These are phyloP conservation scores for Indri indri DNA, from an alignment of 2,113 vertebrate genomes.

Conservation along the genomic window DNA sequence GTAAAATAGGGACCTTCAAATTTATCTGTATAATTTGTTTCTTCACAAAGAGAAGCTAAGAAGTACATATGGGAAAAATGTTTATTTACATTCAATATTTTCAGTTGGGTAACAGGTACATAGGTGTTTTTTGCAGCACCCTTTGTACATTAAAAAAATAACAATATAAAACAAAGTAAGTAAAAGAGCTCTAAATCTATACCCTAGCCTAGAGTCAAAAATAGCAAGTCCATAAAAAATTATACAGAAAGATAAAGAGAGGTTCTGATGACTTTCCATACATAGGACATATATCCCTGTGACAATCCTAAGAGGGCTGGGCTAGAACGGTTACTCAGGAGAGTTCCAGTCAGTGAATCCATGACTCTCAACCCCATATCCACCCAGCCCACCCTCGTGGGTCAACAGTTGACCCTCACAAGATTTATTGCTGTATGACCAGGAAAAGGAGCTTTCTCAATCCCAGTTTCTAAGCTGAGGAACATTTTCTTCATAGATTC, in stretches of 20 bases:
- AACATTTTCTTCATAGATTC: slow-evolving; percentile 42
- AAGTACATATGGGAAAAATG: neutral
- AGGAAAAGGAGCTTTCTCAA: neutral
- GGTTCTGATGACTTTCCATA: neutral
- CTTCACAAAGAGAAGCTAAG: neutral
- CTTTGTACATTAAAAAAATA: neutral
- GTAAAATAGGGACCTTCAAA: neutral
- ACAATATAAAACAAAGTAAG: neutral
- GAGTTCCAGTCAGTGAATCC: neutral
- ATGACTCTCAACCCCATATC: neutral
- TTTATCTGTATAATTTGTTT: neutral
- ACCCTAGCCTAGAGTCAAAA: neutral
- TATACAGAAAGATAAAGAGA: neutral
- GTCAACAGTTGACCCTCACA: neutral
- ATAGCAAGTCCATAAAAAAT: neutral
- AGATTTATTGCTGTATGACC: neutral
- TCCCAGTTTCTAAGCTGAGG: neutral
- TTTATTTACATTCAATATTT: neutral
- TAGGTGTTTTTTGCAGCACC: neutral
- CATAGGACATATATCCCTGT: neutral
- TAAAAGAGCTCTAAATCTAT: neutral
- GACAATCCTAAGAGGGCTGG: neutral
- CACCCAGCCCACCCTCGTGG: neutral
- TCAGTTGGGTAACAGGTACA: neutral
- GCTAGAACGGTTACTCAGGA: neutral